Conservation (phyloP, 2,888 invertebrate species). For the Acanthosepion pharaonis region DNA sequence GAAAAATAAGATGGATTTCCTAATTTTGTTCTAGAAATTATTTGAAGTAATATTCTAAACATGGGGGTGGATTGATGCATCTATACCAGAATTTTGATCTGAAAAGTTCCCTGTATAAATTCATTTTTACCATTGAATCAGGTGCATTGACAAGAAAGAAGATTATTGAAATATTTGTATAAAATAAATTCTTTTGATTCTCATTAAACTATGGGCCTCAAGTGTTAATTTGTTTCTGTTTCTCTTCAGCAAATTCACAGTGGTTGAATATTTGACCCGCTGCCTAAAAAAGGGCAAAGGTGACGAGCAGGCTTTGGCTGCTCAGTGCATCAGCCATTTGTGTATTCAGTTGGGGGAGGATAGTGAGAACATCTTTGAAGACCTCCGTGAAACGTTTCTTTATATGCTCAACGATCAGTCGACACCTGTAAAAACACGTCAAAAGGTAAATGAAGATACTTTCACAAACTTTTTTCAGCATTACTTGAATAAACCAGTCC, state of each 20-base stretch:
- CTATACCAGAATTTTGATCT: too few relatives aligned
- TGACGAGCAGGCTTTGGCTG: constrained; percentile 87
- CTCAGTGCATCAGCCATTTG: constrained; percentile 85
- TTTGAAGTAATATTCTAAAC: too few relatives aligned
- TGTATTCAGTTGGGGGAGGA: constrained; percentile 87
- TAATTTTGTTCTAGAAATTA: too few relatives aligned
- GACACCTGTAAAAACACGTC: constrained; percentile 83
- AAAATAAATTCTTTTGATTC: too few relatives aligned
- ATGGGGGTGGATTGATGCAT: too few relatives aligned
- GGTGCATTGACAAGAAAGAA: too few relatives aligned
- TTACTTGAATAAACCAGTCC: too few relatives aligned
- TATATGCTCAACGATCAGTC: constrained; percentile 84
- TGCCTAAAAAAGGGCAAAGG: constrained; percentile 88
- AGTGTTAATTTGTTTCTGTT: neutral
- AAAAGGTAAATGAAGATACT: constrained; percentile 72
- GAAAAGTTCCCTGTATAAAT: too few relatives aligned
- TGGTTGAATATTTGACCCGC: constrained; percentile 87
- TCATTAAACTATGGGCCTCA: neutral
- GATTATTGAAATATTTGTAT: too few relatives aligned
- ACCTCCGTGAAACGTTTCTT: constrained; percentile 83
- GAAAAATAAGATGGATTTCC: too few relatives aligned
- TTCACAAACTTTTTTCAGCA: neutral
- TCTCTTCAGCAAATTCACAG: constrained; percentile 73
- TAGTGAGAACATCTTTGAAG: constrained; percentile 82
- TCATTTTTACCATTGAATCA: too few relatives aligned